A percentile compares a stretch with the other conserved stretches of the same genome.
Evolutionary conservation across 2,113 vertebrate species (phyloP).

Genomic region (Gymnobelideus leadbeateri): DNA sequence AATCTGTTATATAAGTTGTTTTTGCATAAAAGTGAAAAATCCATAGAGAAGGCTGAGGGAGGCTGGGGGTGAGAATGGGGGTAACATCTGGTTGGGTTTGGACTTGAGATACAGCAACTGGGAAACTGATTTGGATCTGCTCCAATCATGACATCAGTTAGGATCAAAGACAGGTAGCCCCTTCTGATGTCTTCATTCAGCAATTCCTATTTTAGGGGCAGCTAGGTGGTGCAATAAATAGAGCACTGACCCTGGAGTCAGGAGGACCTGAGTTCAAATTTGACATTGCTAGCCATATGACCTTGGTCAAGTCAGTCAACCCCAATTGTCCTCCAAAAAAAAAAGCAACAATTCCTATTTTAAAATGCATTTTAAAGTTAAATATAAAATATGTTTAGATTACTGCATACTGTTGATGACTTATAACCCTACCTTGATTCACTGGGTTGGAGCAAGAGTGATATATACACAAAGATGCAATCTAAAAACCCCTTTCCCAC

Average conservation of each 20-base stretch:
- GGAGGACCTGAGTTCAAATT: too few relatives aligned
- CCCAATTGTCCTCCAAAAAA: too few relatives aligned
- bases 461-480: background rate
- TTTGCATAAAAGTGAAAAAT: background rate
- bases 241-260: too few relatives aligned
- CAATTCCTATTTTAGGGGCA: too few relatives aligned
- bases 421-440: background rate
- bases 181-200: background rate
- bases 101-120: background rate
- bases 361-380: background rate
- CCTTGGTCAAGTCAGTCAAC: too few relatives aligned
- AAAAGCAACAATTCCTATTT: background rate
- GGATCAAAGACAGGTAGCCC: too few relatives aligned
- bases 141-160: background rate
- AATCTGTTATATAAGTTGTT: background rate
- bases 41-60: background rate
- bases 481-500: background rate
- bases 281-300: too few relatives aligned
- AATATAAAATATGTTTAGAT: background rate
- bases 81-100: background rate
- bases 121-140: background rate
- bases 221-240: too few relatives aligned
- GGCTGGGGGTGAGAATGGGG: background rate
- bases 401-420: background rate
- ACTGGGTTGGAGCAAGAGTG: background rate